Conservation (phyloP, 2,797 vertebrate genomes). For the Neopelma chrysocephalum region DNA sequence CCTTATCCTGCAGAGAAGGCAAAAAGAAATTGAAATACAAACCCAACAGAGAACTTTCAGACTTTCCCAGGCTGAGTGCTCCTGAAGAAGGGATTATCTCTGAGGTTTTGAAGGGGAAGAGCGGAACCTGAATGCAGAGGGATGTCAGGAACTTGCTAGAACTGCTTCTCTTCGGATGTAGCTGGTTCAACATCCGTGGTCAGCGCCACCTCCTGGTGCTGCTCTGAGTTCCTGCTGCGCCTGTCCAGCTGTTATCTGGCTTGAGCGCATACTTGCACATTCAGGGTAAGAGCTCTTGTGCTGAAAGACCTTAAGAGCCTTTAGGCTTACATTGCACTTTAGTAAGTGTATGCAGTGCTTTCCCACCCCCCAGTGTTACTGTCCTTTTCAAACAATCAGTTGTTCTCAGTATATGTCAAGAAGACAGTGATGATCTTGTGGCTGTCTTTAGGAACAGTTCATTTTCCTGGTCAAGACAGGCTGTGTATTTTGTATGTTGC, state of each 20-base stretch:
- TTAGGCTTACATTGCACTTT: neutral
- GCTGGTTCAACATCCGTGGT: neutral
- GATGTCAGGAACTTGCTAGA: too few species aligned
- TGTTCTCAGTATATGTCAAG: accelerated
- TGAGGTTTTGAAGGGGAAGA: neutral
- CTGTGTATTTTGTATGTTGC: neutral
- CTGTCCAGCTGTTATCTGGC: neutral
- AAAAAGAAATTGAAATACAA: neutral
- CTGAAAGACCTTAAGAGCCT: neutral
- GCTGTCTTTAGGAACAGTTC: neutral
- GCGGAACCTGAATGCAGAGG: neutral
- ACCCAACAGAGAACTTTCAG: neutral
- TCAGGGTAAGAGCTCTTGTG: neutral
- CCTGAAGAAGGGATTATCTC: neutral
- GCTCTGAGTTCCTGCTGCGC: neutral
- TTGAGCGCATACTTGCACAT: accelerated
- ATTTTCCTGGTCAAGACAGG: neutral
- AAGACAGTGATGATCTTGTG: neutral
- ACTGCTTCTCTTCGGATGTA: neutral
- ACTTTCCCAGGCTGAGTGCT: neutral
- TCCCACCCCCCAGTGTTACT: neutral
- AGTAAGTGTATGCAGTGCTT: accelerated
- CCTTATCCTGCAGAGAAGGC: neutral
- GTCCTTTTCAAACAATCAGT: neutral
- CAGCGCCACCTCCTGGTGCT: neutral